Base-by-base conservation (phyloP, 2,113 vertebrate genomes). In the Thalassarche chlororhynchos region DNA sequence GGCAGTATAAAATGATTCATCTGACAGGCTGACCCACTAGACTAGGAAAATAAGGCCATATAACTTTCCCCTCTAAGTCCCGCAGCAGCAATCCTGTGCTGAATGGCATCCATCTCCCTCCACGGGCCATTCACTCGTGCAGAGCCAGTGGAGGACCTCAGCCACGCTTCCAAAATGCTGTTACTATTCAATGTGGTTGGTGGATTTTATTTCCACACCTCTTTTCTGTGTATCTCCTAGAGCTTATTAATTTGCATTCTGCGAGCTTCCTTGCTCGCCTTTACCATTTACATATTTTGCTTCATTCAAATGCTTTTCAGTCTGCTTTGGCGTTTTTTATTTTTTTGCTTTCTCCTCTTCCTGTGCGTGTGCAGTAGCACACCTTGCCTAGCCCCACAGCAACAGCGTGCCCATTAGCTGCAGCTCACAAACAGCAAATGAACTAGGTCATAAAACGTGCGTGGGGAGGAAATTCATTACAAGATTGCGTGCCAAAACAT, bases 1-100 rank as follows among this genome's bases (percentile, higher is more conserved):
- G 87, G 84, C 93, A 93, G 61, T 72, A 83, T 71, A 83, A 96
- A 89, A 96, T 68, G 51, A 95, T 91, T 93, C 75, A 72, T 94
- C 95, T 29, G 90, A 72, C 57, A 86, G 83, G 60, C 40, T 96
- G 90, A 89, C 64, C 88, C 71, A 31, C 57, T 28, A 66, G 71
- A 49, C 25, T 51, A 25, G 60, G 55, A 93, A 86, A 91, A 87
- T 64, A 60, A 71, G 55, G 70, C 55, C 42, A 25, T 34, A 60
- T 54, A 92, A 87, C 82, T 77, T 66, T 94, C 52, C 74, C 28
- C 36, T 71, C 68, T 19, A 38, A 42, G 69, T n/a, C 61, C 52
- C 1, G 1, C 60, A 57, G 81, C 49, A 92, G 72, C n/a, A 40
- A 26, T 58, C 31, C 38, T 65, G 6, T n/a, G 61, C 49, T 64